Evolutionary conservation across 2,888 invertebrate genomes (phyloP).

Genomic region (Agrochola litura): DNA sequence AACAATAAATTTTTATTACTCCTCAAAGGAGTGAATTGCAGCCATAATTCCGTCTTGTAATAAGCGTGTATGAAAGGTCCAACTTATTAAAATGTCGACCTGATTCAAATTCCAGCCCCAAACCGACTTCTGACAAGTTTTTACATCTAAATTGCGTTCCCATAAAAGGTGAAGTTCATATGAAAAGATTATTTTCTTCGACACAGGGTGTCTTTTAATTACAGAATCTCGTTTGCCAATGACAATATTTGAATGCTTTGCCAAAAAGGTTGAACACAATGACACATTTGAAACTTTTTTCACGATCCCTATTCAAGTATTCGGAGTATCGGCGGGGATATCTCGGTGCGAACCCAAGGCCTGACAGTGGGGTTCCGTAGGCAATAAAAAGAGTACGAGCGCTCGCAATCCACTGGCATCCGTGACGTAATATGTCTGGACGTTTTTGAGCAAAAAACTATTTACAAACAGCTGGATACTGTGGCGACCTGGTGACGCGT

Average conservation of each 20-base stretch:
- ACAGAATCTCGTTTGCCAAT: constrained; percentile 57
- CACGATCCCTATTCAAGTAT: constrained; percentile 76
- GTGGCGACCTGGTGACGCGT: constrained; percentile 66
- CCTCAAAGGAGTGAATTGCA: not conserved
- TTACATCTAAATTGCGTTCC: constrained; percentile 50
- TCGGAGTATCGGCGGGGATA: constrained; percentile 76
- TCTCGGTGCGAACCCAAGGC: constrained; percentile 80
- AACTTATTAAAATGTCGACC: constrained; percentile 51
- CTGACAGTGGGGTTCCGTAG: constrained; percentile 82
- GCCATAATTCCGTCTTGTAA: constrained; percentile 35
- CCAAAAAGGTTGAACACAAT: constrained; percentile 71
- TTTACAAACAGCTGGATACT: constrained; percentile 73
- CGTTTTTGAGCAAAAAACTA: constrained; percentile 74
- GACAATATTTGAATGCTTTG: constrained; percentile 65
- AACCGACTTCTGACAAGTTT: constrained; percentile 51
- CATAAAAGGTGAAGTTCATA: constrained; percentile 26
- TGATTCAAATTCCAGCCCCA: constrained; percentile 54
- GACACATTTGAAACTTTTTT: constrained; percentile 73
- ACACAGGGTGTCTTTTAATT: constrained; percentile 63
- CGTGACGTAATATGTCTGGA: constrained; percentile 84
- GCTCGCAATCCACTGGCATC: constrained; percentile 71
- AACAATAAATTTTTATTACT: constrained; percentile 24
- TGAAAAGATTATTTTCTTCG: constrained; percentile 57
- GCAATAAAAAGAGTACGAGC: constrained; percentile 77
- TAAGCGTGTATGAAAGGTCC: constrained; percentile 28